Evolutionary conservation across 1,140 invertebrate species (phyloP), one percentile per base, ranked within the genome.

Genomic region (Aporrectodea caliginosa): DNA sequence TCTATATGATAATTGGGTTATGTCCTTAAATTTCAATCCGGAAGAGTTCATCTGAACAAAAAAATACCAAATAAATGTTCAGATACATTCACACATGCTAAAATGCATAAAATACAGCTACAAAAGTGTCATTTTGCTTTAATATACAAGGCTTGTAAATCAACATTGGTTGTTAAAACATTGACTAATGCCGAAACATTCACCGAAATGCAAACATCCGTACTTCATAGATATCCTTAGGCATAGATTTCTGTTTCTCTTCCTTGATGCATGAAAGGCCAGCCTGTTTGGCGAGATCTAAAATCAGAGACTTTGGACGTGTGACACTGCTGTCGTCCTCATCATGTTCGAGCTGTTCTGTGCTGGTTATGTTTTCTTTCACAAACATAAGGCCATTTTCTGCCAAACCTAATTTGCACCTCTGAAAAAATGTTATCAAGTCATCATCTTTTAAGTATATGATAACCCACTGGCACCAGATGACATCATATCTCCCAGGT

Each of bases 401-500:
- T 75, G 90, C 91, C 27, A 98, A 86, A 34, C 86, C 88, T 87
- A 89, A 91, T 89, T 89, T 91, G 89, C 96, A 96, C 75, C 92
- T 90, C 76, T 90, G 88, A 29, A 99, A 92, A 89, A 98, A 98
- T 27, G 90, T 86, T 22, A 95, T 86, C 69, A 99, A 91, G 90
- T 99, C 93, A 1, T 91, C 89, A 88, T 99, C 94, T 14, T 92
- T 93, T 31, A 99, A 89, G 88, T 99, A 95, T 1, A 95, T 95
- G 69, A 97, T 88, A 16, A 99, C 97, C 98, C 98, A 99, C 87
- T 99, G 98, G 85, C 93, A 92, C 98, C 98, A 99, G 82, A 99
- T 94, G 0, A 98, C 89, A 90, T 99, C 96, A 89, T 99, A 99
- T 83, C 79, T 92, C 35, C 90, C 89, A 32, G 83, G 68, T 68